Evolutionary conservation across 2,888 invertebrate species (phyloP), one percentile per base, ranked within the genome.

Genomic region (Dendrolimus houi): DNA sequence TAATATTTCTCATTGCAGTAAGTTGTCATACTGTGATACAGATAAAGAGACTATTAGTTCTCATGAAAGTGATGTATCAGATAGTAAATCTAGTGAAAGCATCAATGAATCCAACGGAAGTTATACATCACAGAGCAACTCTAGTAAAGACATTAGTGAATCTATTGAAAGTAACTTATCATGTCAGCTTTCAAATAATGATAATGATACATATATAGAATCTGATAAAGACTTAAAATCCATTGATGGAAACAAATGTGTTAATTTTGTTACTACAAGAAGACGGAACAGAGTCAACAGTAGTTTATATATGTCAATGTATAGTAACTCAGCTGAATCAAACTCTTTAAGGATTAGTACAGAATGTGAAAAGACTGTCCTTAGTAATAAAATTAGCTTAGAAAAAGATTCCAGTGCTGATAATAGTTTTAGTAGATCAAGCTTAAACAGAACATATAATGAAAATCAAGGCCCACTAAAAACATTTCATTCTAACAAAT

Each of bases 191-290:
- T 9, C 29, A 29, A 29, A 9, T 10, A 8, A 47, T 47, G 47
- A 47, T 12, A 10, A 47, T 47, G 9, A 9, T 47, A 14, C 14
- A 14, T 14, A 14, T 14, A 47, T 47, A 10, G 47, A 47, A 6
- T 47, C 47, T 47, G 47, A 47, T 47, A 47, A 29, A 6, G 29
- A 47, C 8, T 9, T 47, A 47, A 47, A 10, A 47, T 47, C 47
- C 52, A 56, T 55, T 62, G 62, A 62, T 58, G 74, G 79, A 59
- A 76, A 79, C 9, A 71, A 62, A 66, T 75, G 68, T 62, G 61
- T 81, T 8, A 85, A 82, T 71, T 90, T 86, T 77, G 86, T 90
- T 2, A 89, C 86, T 56, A 88, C 83, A 52, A 81, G 89, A 73
- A 79, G 79, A 69, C 73, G 78, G 60, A 82, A 83, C 72, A 74